phyloP scores from a whole-genome alignment of 2,113 vertebrate genomes.

The Nerophis ophidion region DNA sequence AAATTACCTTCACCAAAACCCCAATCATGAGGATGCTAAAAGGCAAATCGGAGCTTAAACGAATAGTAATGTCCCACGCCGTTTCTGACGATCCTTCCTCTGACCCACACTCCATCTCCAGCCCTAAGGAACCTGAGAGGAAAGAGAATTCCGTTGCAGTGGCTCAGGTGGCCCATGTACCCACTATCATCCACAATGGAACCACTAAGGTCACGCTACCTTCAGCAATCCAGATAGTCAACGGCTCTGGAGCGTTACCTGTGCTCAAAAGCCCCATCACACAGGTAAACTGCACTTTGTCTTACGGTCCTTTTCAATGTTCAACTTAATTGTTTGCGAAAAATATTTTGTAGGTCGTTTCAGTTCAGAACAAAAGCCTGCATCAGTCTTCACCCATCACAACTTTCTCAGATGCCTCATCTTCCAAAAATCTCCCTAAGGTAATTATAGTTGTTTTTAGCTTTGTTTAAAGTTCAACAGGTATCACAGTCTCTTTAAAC shows the following conservation, averaged over 20 bases:
- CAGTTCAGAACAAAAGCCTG: constrained; percentile 76
- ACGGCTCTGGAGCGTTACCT: constrained; percentile 76
- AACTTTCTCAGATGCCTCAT: constrained; percentile 49
- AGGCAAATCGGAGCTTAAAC: constrained; percentile 86
- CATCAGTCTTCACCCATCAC: constrained; percentile 68
- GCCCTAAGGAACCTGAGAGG: constrained; percentile 53
- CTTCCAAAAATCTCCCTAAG: constrained; percentile 91
- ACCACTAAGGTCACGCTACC: constrained; percentile 69
- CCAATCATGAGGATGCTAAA: constrained; percentile 98
- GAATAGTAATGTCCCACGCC: constrained; percentile 78
- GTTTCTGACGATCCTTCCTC: constrained; percentile 70
- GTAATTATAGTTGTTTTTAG: constrained; percentile 24
- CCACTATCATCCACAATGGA: constrained; percentile 78
- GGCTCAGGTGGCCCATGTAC: constrained; percentile 70
- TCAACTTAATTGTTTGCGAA: no score
- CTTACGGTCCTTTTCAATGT: constrained; percentile 32
- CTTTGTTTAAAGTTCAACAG: neutral
- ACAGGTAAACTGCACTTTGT: constrained; percentile 57
- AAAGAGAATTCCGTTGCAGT: constrained; percentile 53
- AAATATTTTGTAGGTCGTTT: constrained; percentile 74
- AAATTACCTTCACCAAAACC: constrained; percentile 94
- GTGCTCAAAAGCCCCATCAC: constrained; percentile 85
- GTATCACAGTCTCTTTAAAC: neutral
- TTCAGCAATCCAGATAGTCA: constrained; percentile 75
- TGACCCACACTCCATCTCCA: constrained; percentile 23